Conservation (phyloP, 2,888 invertebrate genomes). For the Euproctis similis region DNA sequence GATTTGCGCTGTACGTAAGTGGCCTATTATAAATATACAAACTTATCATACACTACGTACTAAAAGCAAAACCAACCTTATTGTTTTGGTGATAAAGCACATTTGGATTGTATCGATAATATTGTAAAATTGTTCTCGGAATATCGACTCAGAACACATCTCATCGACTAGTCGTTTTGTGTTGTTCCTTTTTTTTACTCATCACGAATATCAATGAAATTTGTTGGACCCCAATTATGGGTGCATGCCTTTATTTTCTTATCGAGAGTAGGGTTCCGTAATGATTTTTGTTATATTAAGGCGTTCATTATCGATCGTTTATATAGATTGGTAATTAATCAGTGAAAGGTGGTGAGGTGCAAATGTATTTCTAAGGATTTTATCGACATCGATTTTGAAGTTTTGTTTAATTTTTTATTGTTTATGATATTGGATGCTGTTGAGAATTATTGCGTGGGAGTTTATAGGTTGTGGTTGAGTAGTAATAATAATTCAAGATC, state of each 20-base stretch:
- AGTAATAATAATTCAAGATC: no score
- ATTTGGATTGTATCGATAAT: constrained; percentile 10
- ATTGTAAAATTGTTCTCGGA: constrained; percentile 41
- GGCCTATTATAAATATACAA: constrained; percentile 64
- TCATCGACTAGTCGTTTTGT: constrained; percentile 64
- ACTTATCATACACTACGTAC: constrained; percentile 14
- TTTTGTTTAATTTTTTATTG: background rate
- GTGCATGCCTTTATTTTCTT: constrained; percentile 59
- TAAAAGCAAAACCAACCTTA: constrained; percentile 25
- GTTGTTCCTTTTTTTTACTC: constrained; percentile 72
- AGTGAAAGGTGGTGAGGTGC: constrained; percentile 24
- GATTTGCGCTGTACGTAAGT: constrained; percentile 70
- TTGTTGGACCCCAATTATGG: constrained; percentile 69
- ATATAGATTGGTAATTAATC: constrained; percentile 29
- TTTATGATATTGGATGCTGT: background rate
- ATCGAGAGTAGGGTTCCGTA: constrained; percentile 40
- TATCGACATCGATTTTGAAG: constrained; percentile 11
- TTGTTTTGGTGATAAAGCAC: constrained; percentile 4
- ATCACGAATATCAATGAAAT: constrained; percentile 75
- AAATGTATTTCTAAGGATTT: constrained; percentile 24
- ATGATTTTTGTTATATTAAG: constrained; percentile 31
- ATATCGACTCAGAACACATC: constrained; percentile 60
- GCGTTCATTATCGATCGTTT: constrained; percentile 28
- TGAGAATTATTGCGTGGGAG: no score
- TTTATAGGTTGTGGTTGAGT: no score